Evolutionary conservation across 2,113 vertebrate species (phyloP).

Genomic region (Acinonyx jubatus): DNA sequence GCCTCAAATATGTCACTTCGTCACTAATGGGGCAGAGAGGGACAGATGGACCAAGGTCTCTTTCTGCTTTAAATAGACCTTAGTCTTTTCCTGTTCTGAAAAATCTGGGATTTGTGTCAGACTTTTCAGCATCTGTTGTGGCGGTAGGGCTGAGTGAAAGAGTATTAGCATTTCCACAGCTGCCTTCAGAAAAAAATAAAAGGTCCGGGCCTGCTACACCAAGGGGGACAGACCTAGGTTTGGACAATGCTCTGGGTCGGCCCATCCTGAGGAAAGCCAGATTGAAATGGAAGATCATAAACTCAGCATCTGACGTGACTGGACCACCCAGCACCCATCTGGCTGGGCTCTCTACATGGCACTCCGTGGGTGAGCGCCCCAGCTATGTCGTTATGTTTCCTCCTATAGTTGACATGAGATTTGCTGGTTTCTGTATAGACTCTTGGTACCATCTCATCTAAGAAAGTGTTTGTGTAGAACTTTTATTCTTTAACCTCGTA

Average conservation of each 20-base stretch:
- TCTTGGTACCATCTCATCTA: background rate
- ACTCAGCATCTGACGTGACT: background rate
- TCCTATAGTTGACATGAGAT: background rate
- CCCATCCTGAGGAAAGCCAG: background rate
- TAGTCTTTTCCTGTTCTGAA: slow-evolving; percentile 12
- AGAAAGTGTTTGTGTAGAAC: slow-evolving; percentile 31
- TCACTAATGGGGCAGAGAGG: background rate
- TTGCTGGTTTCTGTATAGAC: background rate
- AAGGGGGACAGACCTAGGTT: background rate
- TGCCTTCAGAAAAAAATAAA: background rate
- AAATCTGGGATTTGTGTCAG: background rate
- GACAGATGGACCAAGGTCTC: background rate
- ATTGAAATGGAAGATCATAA: background rate
- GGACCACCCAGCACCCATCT: background rate
- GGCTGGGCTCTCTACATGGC: background rate
- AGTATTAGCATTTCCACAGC: background rate
- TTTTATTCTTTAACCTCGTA: background rate
- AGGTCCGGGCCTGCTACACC: background rate
- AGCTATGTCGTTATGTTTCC: background rate
- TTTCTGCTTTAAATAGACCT: background rate
- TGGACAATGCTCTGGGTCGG: background rate
- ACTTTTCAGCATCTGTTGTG: background rate
- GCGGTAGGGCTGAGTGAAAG: background rate
- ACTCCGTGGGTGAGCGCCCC: background rate
- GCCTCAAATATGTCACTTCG: background rate